Evolutionary conservation across 2,888 invertebrate genomes (phyloP), one percentile per base, ranked within the genome.

Genomic region (Zygothrica quintamaculata): DNA sequence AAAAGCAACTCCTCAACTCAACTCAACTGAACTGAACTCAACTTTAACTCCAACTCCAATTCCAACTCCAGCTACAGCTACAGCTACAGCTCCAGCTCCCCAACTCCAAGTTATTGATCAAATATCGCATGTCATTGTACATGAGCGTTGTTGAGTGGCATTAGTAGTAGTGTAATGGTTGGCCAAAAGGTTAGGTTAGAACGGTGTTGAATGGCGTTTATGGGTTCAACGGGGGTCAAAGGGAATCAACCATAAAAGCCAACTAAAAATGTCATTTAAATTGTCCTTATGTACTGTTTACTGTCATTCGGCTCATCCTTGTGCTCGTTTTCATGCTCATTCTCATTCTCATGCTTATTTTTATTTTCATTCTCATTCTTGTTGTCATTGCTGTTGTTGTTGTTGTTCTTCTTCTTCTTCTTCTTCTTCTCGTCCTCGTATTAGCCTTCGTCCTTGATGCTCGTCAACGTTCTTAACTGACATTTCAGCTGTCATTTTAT

Each of bases 191-290:
- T 0, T 22, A 8, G 15, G 29, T 13, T 46, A 16, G 31, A 9
- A 15, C 31, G 16, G 34, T 12, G 34, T 34, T n/a, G n/a, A n/a
- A n/a, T n/a, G n/a, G n/a, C n/a, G 34, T 12, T 5, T 2, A 13
- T 34, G 15, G 50, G 36, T 43, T 59, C 59, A 61, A 5, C 13
- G 13, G 16, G 34, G 39, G 11, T 59, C 50, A 53, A 12, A n/a
- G 13, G 42, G 39, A 18, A 33, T 26, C 58, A 25, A 58, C 66
- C 71, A 68, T 72, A 74, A 81, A 75, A 64, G 78, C 51, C 71
- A 81, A 81, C 81, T 81, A 81, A 82, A 84, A 82, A 82, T 85
- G 77, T 67, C 79, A 82, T 85, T 85, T 79, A 75, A 82, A 82
- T 77, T 82, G 85, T 77, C 74, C 72, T 82, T 82, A 81, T 78